Percentiles rank a stretch among this genome's conserved stretches.
These are phyloP conservation scores for Harpagifer antarcticus DNA, from an alignment of 2,797 vertebrate species.

Conservation along the genomic window DNA sequence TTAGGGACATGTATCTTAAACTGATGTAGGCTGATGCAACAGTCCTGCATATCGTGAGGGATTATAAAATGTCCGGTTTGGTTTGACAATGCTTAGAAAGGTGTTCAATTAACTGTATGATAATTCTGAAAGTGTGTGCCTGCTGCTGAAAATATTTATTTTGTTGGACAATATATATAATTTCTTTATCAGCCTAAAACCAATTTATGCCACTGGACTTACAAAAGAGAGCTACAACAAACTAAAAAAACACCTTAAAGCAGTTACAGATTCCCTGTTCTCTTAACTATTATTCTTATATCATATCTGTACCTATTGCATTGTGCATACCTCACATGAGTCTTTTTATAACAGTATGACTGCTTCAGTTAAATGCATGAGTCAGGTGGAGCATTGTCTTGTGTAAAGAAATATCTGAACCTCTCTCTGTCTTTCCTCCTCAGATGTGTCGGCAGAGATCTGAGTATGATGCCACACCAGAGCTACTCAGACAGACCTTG, in stretches of 20 bases:
- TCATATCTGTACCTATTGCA: neutral
- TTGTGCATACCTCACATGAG: neutral
- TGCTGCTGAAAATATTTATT: neutral
- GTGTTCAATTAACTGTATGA: neutral
- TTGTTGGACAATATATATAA: no score
- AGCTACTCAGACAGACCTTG: constrained; percentile 87
- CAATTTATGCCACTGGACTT: no score
- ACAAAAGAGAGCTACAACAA: neutral
- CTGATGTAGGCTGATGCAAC: neutral
- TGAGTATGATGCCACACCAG: constrained; percentile 77
- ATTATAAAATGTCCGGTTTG: neutral
- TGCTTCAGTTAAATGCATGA: neutral
- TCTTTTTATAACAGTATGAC: neutral
- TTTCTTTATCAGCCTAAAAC: no score
- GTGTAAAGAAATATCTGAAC: neutral
- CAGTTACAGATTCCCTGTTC: neutral
- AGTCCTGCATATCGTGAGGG: neutral
- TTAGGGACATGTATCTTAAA: neutral
- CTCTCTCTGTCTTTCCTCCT: constrained; percentile 15
- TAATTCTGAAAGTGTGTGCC: neutral
- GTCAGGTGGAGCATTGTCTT: neutral
- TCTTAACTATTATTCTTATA: neutral
- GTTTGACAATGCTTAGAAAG: neutral
- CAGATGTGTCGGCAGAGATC: constrained; percentile 79
- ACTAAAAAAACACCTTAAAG: neutral